Evolutionary conservation across 2,113 vertebrate species (phyloP), one percentile per base, ranked within the genome.

Genomic region (Tragelaphus scriptus): DNA sequence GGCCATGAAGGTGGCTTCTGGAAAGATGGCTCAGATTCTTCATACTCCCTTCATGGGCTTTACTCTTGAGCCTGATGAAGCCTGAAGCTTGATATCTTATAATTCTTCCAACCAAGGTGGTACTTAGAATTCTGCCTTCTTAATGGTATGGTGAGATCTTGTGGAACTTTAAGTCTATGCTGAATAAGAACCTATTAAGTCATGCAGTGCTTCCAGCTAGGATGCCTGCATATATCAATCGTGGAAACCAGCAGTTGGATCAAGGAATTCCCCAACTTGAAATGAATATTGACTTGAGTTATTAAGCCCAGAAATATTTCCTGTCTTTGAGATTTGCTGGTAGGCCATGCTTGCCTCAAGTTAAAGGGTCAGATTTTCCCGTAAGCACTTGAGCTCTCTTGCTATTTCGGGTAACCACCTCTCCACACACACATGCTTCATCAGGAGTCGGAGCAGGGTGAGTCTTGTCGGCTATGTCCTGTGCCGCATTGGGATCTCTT

Each of bases 251-350:
- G 26, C 30, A 84, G 49, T 93, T 94, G 88, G 82, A 75, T 84
- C 92, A 95, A 88, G 90, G 85, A 94, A 89, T 92, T 47, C 61
- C 30, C 4, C n/a, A 94, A 90, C 28, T 17, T 97, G 88, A 97
- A 98, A 97, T 96, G 97, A 97, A 92, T 97, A 91, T 96, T 2
- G 0, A 63, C 80, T 93, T 85, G 96, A 80, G 47, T 96, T 95
- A 90, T 86, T 94, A 97, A 98, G 97, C 96, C 86, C 94, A 96
- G 88, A 96, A 90, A 88, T 97, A 95, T 91, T 98, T 97, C 88
- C 92, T 97, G 86, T 88, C 82, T 96, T 98, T 96, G 94, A 97
- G 94, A 97, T 96, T 98, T 96, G 92, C 91, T 96, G 71, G 49
- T 91, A 91, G 94, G 91, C n/a, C 82, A 82, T 55, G 55, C 71